Evolutionary conservation across 2,113 vertebrate species (phyloP), one percentile per base, ranked within the genome.

Genomic region (Pituophis catenifer): DNA sequence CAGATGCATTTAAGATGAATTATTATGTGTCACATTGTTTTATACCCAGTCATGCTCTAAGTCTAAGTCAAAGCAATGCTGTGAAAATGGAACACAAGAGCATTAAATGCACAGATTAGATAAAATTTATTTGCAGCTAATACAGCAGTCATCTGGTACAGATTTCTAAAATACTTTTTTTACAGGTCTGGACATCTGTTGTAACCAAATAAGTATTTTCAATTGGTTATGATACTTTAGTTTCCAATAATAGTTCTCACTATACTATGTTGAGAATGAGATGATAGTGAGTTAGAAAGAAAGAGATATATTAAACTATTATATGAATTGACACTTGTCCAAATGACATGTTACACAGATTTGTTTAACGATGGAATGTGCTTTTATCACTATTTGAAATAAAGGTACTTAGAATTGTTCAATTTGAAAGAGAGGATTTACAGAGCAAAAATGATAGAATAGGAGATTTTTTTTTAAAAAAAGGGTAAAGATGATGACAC

Each of bases 91-190:
- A 93, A 93, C 3, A 91, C 91, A 88, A 93, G 38, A 54, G 93
- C 23, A 95, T 95, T 92, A 86, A 93, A 91, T 90, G 38, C 1
- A 89, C 0, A 1, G 38, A 8, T 62, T 92, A 29, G 6, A 33
- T 65, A 53, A 91, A 50, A 95, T 94, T 96, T 94, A 87, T 87
- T 93, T 48, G 50, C 19, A 85, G 24, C 17, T 62, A 93, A 95
- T 88, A 81, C 94, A 91, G 3, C 1, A 95, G 48, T 91, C 3
- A 21, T 57, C 1, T 7, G n/a, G 0, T 33, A 58, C 26, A 0
- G 11, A 81, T 86, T 92, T 95, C 17, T 0, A 0, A 0, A 81
- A 1, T 2, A 86, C 86, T 94, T 1, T 26, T 26, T 62, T 90
- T 88, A 91, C 29, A 50, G 65, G 0, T 48, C 23, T 75, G 53